Evolutionary conservation across 2,113 vertebrate species (phyloP), one percentile per base, ranked within the genome.

Genomic region (Chrysochloris asiatica): DNA sequence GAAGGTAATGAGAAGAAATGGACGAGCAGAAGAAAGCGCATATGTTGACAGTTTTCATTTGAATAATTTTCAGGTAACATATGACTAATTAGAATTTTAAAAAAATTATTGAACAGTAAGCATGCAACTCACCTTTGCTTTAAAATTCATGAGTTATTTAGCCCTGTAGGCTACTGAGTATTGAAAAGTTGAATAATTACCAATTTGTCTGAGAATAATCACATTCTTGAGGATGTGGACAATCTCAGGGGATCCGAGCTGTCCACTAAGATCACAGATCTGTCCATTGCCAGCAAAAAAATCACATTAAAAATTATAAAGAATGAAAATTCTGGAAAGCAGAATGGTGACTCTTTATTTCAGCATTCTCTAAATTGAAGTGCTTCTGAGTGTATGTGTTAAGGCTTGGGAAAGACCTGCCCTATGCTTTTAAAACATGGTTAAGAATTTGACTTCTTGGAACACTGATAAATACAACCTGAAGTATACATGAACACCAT

Each of bases 231-330:
- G 2, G 63, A 47, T 86, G 48, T 92, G 76, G 94, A 89, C 26
- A 50, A 24, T 59, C 75, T 72, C 26, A 54, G 79, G 52, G 36
- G 86, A 88, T 28, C 9, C 16, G 12, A 75, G 26, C 11, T 76
- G 72, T 28, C 14, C 7, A 47, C 26, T 6, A 33, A 59, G 10
- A 80, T 69, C 26, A 36, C 47, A 90, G 54, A 86, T 69, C 71
- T 77, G 59, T 86, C 90, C 61, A 28, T 90, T 72, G 90, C 67
- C 2, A 92, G 48, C 14, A 88, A 26, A 6, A 86, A 63, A 41
- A 45, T 69, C 78, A 79, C 54, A 30, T 84, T 71, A 92, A 94
- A 92, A 87, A 77, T 72, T 33, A 89, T 69, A 73, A 91, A 63
- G 36, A 38, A 79, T 88, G 28, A 93, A 91, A 89, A 79, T 11